These are phyloP conservation scores for Strongylocentrotus purpuratus DNA, from an alignment of 35 echinoderm and acorn worm species.

Conservation along the genomic window DNA sequence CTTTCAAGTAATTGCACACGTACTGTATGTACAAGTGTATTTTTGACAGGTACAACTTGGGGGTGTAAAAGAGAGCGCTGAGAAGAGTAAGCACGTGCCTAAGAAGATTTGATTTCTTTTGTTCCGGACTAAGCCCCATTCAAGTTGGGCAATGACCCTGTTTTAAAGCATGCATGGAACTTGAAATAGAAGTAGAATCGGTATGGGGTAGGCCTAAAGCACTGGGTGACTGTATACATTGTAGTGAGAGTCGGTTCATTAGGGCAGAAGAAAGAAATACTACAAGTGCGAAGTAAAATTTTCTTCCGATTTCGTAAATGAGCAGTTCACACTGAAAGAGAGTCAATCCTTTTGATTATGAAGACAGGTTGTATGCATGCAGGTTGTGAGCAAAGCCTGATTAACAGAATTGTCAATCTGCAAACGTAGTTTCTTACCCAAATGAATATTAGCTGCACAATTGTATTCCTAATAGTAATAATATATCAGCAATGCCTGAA, in stretches of 20 bases:
- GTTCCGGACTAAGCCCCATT: neutral
- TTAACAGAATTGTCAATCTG: too few relatives aligned
- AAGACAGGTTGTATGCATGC: neutral
- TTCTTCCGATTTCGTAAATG: neutral
- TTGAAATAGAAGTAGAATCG: conserved; percentile 11
- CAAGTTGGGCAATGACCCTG: conserved; percentile 15
- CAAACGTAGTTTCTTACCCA: too few relatives aligned
- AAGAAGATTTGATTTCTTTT: conserved; percentile 14
- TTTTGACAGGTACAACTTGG: neutral
- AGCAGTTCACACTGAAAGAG: neutral
- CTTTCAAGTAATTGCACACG: neutral
- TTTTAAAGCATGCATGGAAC: neutral
- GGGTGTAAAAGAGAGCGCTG: neutral
- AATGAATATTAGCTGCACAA: too few relatives aligned
- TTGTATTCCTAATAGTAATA: too few relatives aligned
- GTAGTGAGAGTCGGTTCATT: neutral
- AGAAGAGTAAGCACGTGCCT: neutral
- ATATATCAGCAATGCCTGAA: too few relatives aligned
- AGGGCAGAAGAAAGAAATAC: neutral
- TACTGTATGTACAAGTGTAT: neutral
- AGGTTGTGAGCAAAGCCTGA: too few relatives aligned
- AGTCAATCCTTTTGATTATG: neutral
- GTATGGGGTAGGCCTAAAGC: neutral
- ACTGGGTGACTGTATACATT: neutral
- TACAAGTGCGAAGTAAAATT: neutral